Conservation (phyloP, 2,888 invertebrate species). For the Lamellibrachia columna region DNA sequence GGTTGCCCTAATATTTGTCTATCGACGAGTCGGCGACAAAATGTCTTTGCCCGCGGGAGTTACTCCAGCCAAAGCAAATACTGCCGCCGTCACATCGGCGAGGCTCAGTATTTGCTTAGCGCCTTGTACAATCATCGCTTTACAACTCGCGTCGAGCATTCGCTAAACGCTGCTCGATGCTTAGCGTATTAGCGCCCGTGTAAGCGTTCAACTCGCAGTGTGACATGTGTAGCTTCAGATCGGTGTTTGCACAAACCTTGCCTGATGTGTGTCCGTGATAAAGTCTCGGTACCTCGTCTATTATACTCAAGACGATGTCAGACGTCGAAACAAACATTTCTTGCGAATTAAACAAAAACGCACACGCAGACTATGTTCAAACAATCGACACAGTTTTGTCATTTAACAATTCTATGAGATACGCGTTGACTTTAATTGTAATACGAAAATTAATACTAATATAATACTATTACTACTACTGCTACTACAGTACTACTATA, state of each 20-base stretch:
- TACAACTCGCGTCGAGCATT: background rate
- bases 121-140: background rate
- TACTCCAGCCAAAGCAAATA: background rate
- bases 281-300: background rate
- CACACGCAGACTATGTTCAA: background rate
- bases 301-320: too few species aligned
- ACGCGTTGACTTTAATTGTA: too few species aligned
- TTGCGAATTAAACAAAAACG: background rate
- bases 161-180: background rate
- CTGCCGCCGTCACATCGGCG: background rate
- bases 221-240: background rate
- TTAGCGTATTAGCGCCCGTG: background rate
- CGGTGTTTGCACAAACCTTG: background rate
- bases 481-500: too few species aligned
- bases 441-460: too few species aligned
- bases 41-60: slow-evolving; percentile 1
- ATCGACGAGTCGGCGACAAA: background rate
- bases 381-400: background rate
- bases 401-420: too few species aligned
- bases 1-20: slow-evolving; percentile 5
- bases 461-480: too few species aligned
- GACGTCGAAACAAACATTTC: background rate
- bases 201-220: background rate
- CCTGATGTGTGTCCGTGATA: background rate
- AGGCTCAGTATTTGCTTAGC: background rate